Conservation (phyloP, 53 echinoderm and acorn worm genomes). For the Stichopus horrens region DNA sequence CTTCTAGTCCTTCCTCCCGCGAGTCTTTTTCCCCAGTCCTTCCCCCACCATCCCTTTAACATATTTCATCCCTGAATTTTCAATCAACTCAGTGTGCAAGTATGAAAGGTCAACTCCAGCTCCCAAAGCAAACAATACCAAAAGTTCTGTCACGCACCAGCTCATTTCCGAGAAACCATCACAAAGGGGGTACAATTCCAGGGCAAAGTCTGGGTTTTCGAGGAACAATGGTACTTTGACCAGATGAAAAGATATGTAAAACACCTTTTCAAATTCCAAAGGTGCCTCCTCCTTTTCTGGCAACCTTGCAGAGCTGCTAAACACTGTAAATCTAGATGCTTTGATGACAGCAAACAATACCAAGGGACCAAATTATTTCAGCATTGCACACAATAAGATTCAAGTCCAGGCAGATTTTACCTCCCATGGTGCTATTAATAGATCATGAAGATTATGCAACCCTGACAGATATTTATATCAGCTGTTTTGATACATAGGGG, state of each 20-base stretch:
- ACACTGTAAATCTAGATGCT: too few species aligned
- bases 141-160: constrained; percentile 4
- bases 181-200: constrained; percentile 13
- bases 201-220: not conserved
- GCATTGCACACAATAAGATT: too few species aligned
- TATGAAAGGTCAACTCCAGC: not conserved
- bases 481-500: too few species aligned
- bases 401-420: too few species aligned
- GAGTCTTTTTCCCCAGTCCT: too few species aligned
- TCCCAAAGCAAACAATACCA: constrained; percentile 27
- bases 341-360: too few species aligned
- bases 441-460: too few species aligned
- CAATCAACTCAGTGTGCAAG: not conserved
- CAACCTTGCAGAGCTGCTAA: too few species aligned
- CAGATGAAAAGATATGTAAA: not conserved
- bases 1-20: too few species aligned
- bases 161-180: constrained; percentile 16
- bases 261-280: not conserved
- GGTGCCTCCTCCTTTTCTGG: not conserved
- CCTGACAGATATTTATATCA: too few species aligned
- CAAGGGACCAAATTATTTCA: too few species aligned
- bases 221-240: constrained; percentile 19
- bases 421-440: too few species aligned
- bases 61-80: not conserved
- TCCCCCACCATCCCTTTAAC: not conserved